Evolutionary conservation across 2,113 vertebrate genomes (phyloP), one percentile per base, ranked within the genome.

Genomic region (Oncorhynchus keta): DNA sequence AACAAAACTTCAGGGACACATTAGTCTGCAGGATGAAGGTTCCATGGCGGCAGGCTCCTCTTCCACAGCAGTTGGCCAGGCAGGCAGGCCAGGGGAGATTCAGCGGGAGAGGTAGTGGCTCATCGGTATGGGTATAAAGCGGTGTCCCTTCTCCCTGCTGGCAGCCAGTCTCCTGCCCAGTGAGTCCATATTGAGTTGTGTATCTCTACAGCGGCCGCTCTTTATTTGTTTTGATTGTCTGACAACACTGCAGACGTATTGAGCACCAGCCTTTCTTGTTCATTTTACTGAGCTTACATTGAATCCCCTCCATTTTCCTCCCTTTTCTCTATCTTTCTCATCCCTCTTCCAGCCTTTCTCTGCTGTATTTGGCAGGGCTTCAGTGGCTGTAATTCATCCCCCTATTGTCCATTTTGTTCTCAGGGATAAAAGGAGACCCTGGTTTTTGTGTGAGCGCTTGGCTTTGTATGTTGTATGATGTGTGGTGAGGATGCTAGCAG

Each of bases 1-100:
- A 93, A 93, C 93, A 92, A 93, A 94, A 94, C 92, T 92, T 93
- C 86, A 87, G 92, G 92, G 92, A 94, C 89, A 80, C 89, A 91
- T 93, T 92, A 92, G 86, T 86, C 79, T 83, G 89, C 81, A 72
- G 83, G 87, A 92, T 87, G 88, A 87, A 74, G 86, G 81, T 74
- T 87, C 71, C 70, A 48, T 81, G 79, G 87, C 72, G 76, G 82
- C 81, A 61, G 86, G 84, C 83, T 86, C 84, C 45, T 81, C 83
- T 79, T 81, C 74, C 77, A 72, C 79, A 75, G 24, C 85, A 75
- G 77, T n/a, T 74, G 85, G 82, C 76, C 51, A 55, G 51, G 16
- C 51, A 5, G 16, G 51, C 14, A 55, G 51, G 51, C 51, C 30
- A 32, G 30, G 30, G 85, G 87, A 77, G 82, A 70, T 72, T 83